phyloP scores from a whole-genome alignment of 2,113 vertebrate species.

The Electrona antarctica region DNA sequence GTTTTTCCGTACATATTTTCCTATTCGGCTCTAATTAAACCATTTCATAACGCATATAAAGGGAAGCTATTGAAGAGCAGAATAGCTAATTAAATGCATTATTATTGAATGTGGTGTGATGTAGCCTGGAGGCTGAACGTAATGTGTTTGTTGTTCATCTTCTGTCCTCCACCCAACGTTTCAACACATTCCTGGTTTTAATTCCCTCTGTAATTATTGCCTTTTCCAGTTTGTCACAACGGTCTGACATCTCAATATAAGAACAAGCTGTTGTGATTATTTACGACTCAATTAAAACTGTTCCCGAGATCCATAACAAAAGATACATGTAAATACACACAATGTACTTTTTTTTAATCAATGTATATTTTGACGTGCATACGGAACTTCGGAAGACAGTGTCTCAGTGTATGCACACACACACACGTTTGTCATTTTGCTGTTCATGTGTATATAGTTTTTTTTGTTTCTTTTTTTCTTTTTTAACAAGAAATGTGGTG shows the following conservation, averaged over 20 bases:
- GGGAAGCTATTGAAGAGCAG: slow-evolving; percentile 50
- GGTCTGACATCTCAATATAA: slow-evolving; percentile 53
- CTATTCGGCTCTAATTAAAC: slow-evolving; percentile 50
- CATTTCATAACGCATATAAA: slow-evolving; percentile 56
- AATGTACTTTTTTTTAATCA: slow-evolving; percentile 12
- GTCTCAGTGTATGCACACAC: neutral
- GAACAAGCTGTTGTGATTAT: slow-evolving; percentile 64
- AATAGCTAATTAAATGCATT: slow-evolving; percentile 65
- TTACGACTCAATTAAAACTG: slow-evolving; percentile 62
- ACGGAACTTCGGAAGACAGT: neutral
- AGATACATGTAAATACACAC: slow-evolving; percentile 2
- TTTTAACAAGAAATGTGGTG: neutral
- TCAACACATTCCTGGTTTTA: slow-evolving; percentile 44
- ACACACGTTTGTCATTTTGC: slow-evolving; percentile 18
- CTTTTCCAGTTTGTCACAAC: slow-evolving; percentile 36
- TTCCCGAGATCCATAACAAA: slow-evolving; percentile 38
- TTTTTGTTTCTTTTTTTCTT: slow-evolving; percentile 34
- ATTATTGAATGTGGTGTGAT: slow-evolving; percentile 52
- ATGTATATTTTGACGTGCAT: neutral
- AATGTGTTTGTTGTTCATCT: slow-evolving; percentile 62
- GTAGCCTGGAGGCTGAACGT: slow-evolving; percentile 56
- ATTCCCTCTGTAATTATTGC: slow-evolving; percentile 67
- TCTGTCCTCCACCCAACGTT: slow-evolving; percentile 52
- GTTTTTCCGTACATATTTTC: slow-evolving; percentile 18
- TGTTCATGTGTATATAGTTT: slow-evolving; percentile 9